Base-by-base conservation (phyloP, 2,797 vertebrate genomes). In the Thalassophryne amazonica region DNA sequence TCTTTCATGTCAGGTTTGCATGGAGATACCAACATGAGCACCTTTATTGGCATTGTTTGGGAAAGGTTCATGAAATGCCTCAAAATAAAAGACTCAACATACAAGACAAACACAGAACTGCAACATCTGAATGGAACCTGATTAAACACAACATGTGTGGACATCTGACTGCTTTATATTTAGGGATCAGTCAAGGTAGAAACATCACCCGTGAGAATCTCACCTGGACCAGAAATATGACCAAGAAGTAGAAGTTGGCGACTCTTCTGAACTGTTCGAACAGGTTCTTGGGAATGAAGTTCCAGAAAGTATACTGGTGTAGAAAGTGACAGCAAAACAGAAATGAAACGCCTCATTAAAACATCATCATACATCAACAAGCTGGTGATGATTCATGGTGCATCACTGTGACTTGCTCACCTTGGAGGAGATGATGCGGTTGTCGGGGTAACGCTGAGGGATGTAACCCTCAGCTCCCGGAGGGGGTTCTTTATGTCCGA, bases 241-340 rank as follows among this genome's bases (percentile, higher is more conserved):
- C 93, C 73, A 99, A 89, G 78, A 99, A 99, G 86, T 98, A 99
- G 81, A 99, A 99, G 87, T 99, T 99, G 18, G 97, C 97, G 60
- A 99, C 94, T 91, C 97, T 95, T 90, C 97, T 89, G 88, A 99
- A 99, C 47, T 99, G 97, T 69, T 99, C 97, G 80, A 99, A 99
- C 69, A 99, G 70, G 76, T 99, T 99, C 91, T 99, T 98, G 60
- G 97, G 96, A 52, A 99, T 80, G 78, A 99, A 99, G 91, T 96
- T 98, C 96, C 97, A 99, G 76, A 95, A 97, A 0, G 97, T 99
- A 43, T 98, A 99, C 97, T 99, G 83, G 23, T 56, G 42, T 28
- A 49, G 6, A 61, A 43, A 77, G 39, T 0, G 45, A 64, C 39
- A 37, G 29, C 20, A 17, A 31, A 7, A n/a, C n/a, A n/a, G n/a